Percentiles rank a stretch among this genome's conserved stretches.
Conservation (phyloP, 2,888 invertebrate species). For the Xylota segnis region DNA sequence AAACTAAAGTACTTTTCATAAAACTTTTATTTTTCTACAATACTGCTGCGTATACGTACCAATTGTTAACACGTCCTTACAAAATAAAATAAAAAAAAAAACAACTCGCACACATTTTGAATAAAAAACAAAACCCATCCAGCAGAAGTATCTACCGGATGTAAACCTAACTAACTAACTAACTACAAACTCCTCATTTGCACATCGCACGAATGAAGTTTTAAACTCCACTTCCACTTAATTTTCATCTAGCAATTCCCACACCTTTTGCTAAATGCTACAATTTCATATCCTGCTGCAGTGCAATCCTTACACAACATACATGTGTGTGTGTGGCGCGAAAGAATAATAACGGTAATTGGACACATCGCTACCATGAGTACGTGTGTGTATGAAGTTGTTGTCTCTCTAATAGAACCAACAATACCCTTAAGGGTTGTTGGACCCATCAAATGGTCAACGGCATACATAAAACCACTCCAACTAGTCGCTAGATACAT, state of each 20-base stretch:
- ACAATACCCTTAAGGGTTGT: slow-evolving; percentile 55
- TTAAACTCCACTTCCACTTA: neutral
- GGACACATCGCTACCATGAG: slow-evolving; percentile 1
- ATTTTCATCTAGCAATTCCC: neutral
- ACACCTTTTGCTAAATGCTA: neutral
- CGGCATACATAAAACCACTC: slow-evolving; percentile 28
- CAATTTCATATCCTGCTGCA: neutral
- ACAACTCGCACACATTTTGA: too few species aligned
- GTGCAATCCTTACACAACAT: neutral
- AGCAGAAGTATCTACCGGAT: too few species aligned
- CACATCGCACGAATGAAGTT: neutral
- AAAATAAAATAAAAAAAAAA: too few species aligned
- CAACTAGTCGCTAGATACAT: neutral
- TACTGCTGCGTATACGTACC: too few species aligned
- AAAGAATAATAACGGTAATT: slow-evolving; percentile 30
- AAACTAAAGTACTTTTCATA: too few species aligned
- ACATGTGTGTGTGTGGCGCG: neutral
- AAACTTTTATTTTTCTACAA: too few species aligned
- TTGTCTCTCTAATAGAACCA: slow-evolving; percentile 33
- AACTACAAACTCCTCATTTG: neutral
- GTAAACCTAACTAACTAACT: neutral
- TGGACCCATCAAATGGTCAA: slow-evolving; percentile 70
- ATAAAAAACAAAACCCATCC: too few species aligned
- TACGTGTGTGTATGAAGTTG: slow-evolving; percentile 33
- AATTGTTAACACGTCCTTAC: too few species aligned